A percentile compares a stretch with the other conserved stretches of the same genome.
phyloP scores from a whole-genome alignment of 2,888 invertebrate genomes.

The Helleia helle region DNA sequence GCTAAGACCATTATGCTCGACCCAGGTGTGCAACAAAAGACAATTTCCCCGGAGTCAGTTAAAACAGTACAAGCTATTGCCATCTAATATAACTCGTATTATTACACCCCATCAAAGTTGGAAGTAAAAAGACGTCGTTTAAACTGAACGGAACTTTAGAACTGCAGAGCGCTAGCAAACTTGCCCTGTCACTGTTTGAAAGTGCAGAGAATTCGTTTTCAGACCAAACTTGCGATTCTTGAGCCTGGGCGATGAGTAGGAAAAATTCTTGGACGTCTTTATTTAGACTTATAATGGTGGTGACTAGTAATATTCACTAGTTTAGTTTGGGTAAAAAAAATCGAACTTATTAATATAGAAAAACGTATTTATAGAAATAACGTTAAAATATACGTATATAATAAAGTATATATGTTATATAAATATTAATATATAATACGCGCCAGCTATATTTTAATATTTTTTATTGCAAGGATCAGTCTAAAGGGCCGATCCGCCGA shows the following conservation, averaged over 20 bases:
- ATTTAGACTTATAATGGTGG: slow-evolving; percentile 9
- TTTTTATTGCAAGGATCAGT: no score
- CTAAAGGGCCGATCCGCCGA: no score
- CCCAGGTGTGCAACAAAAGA: slow-evolving; percentile 6
- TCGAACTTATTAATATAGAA: no score
- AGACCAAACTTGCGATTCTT: slow-evolving; percentile 14
- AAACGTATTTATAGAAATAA: no score
- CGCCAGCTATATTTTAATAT: no score
- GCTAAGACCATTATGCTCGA: no score
- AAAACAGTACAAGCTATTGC: slow-evolving; percentile 8
- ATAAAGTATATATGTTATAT: no score
- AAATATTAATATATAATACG: no score
- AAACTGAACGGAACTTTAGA: slow-evolving; percentile 19
- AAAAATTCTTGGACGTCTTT: slow-evolving; percentile 9
- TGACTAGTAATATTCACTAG: neutral
- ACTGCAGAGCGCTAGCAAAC: slow-evolving; percentile 21
- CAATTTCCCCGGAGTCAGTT: neutral
- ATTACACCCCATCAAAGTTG: slow-evolving; percentile 16
- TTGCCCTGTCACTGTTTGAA: slow-evolving; percentile 20
- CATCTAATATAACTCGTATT: slow-evolving; percentile 11
- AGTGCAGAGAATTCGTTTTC: slow-evolving; percentile 20
- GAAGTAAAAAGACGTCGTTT: slow-evolving; percentile 18
- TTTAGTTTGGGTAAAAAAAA: neutral
- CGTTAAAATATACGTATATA: no score
- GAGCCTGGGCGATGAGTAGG: slow-evolving; percentile 10